These are phyloP conservation scores for Heliothis subflexa DNA, from an alignment of 1,140 invertebrate species.

Conservation along the genomic window DNA sequence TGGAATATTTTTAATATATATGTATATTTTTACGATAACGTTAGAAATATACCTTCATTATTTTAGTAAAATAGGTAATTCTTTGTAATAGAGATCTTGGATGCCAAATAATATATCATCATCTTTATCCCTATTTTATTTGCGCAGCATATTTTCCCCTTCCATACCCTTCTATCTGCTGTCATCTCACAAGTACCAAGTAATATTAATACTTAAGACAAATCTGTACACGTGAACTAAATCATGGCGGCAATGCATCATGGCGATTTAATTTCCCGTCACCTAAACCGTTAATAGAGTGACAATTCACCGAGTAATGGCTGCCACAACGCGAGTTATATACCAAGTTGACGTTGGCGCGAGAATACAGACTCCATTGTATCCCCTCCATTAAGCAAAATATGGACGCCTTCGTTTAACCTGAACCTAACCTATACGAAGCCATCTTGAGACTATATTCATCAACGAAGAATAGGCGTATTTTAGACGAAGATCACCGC, in stretches of 20 bases:
- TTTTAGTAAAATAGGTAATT: too few relatives aligned
- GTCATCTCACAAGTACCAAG: too few relatives aligned
- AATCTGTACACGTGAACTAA: conserved; percentile 2
- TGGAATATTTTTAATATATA: too few relatives aligned
- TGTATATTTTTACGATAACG: too few relatives aligned
- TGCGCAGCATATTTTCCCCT: too few relatives aligned
- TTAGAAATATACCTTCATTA: too few relatives aligned
- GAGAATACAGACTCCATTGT: conserved; percentile 11
- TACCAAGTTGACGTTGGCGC: conserved; percentile 6
- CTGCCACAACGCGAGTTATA: not conserved
- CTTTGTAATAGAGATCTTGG: too few relatives aligned
- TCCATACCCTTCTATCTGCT: too few relatives aligned
- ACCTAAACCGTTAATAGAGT: conserved; percentile 6
- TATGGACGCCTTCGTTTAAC: conserved; percentile 11
- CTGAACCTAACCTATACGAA: not conserved
- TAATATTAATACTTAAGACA: too few relatives aligned
- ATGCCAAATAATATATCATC: too few relatives aligned
- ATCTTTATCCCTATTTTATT: too few relatives aligned
- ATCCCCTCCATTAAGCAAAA: conserved; percentile 24
- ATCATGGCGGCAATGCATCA: not conserved
- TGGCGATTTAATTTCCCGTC: not conserved
- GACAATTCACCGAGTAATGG: conserved; percentile 15
- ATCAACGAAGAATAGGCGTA: not conserved
- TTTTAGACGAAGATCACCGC: not conserved
- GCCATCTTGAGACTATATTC: not conserved